phyloP scores from a whole-genome alignment of 2,888 invertebrate genomes.

The Caenorhabditis becei region DNA sequence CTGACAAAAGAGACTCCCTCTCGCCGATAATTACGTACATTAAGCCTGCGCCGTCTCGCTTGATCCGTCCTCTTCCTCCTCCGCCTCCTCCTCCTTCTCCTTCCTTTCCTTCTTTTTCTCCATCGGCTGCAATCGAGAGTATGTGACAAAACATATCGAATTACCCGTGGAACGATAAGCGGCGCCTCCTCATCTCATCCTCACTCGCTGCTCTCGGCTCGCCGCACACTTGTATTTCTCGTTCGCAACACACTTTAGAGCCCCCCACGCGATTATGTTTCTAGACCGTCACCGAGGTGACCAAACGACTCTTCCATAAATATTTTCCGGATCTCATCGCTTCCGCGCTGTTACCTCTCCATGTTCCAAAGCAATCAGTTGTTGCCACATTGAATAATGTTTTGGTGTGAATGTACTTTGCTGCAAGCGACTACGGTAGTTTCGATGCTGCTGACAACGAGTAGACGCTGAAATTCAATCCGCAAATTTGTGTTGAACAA shows the following conservation, averaged over 20 bases:
- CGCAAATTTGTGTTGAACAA: neutral
- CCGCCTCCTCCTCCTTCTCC: constrained; percentile 19
- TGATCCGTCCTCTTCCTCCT: constrained; percentile 29
- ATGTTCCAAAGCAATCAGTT: neutral
- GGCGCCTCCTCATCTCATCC: constrained; percentile 16
- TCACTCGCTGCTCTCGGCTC: constrained; percentile 2
- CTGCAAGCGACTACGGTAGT: neutral
- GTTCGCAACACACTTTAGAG: constrained; percentile 17
- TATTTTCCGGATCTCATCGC: constrained; percentile 10
- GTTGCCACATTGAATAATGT: neutral
- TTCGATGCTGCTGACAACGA: no score
- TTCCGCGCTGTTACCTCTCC: constrained; percentile 2
- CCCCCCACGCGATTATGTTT: neutral
- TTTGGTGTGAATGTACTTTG: neutral
- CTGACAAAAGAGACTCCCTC: constrained; percentile 19
- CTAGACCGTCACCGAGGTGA: neutral
- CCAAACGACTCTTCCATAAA: neutral
- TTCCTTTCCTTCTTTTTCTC: constrained; percentile 3
- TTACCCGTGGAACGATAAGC: constrained; percentile 59
- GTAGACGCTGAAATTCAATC: neutral
- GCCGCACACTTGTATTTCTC: constrained; percentile 5
- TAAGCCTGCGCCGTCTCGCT: constrained; percentile 37
- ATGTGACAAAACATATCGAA: constrained; percentile 62
- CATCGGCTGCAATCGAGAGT: constrained; percentile 53
- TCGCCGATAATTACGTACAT: constrained; percentile 57